A percentile compares a stretch with the other conserved stretches of the same genome.
These are phyloP conservation scores for Colletes collaris DNA, from an alignment of 2,888 invertebrate species.

Conservation along the genomic window DNA sequence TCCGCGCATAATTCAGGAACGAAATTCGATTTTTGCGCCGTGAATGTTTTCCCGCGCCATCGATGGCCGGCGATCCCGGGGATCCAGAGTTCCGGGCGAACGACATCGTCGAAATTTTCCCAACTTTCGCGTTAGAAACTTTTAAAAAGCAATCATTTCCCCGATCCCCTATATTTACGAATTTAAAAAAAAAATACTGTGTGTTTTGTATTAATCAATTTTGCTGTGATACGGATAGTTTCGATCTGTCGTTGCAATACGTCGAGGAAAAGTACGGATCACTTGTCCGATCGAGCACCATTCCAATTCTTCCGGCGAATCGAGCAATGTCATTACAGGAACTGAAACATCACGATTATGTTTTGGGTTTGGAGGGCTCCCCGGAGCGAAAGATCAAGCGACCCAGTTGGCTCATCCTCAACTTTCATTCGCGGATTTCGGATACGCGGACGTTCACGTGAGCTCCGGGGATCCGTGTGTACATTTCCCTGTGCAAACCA, in stretches of 20 bases:
- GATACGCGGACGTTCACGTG: conserved; percentile 54
- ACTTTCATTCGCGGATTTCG: conserved; percentile 62
- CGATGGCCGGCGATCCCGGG: conserved; percentile 1
- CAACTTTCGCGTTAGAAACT: neutral
- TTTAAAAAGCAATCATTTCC: neutral
- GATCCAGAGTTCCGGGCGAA: neutral
- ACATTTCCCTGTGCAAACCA: conserved; percentile 59
- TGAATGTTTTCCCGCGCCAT: neutral
- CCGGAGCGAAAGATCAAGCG: conserved; percentile 69
- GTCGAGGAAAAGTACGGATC: neutral
- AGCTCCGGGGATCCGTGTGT: conserved; percentile 50
- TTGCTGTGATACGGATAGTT: no score
- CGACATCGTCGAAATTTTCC: conserved; percentile 5
- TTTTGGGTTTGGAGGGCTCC: conserved; percentile 60
- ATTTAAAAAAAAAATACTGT: neutral
- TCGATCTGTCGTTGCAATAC: no score
- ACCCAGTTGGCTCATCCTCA: conserved; percentile 73
- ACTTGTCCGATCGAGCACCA: neutral
- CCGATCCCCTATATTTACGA: neutral
- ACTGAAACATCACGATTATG: conserved; percentile 36
- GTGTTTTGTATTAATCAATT: no score
- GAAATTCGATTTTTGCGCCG: conserved; percentile 7
- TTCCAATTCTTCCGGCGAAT: conserved; percentile 24
- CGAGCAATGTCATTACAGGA: neutral
- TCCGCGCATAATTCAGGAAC: neutral